Base-by-base conservation (phyloP, 2,797 vertebrate genomes). In the Diceros bicornis region DNA sequence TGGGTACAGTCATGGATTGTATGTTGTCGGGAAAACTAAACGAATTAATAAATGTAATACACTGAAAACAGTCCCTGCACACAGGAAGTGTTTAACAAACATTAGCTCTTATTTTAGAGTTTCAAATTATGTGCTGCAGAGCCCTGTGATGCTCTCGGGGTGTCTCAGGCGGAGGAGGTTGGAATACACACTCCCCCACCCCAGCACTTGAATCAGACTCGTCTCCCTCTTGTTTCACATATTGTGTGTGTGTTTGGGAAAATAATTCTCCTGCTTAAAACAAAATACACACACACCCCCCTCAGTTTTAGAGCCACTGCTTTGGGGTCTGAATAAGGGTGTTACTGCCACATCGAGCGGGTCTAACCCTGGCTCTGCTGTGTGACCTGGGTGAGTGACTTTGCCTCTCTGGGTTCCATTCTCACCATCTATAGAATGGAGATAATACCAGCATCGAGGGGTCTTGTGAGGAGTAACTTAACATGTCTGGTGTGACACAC, bases 131-230 rank as follows among this genome's bases (percentile, higher is more conserved):
- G 18, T 6, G 25, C 44, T 17, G 8, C 6, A 44, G 78, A 37
- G 27, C n/a, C 52, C 12, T 0, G 27, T 47, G 13, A 13, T 12
- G 6, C 12, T 9, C 3, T 16, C 6, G 20, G 79, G 29, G 13
- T 13, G 0, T 16, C 34, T 64, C 57, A 16, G n/a, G 14, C 0
- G 23, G 47, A 47, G 34, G 64, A 62, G 27, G 1, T 3, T 1
- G 25, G 88, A 74, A 23, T 23, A 68, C 52, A 61, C 2, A 10
- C 4, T 23, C 2, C 44, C 18, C 21, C 2, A 12, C 13, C 18
- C 62, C 20, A 57, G 50, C 29, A 27, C 34, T 59, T 21, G 32
- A 20, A 41, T 87, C 34, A 64, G 17, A 13, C 18, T 13, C 6
- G 20, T 23, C 55, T 74, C n/a, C n/a, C 79, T 90, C 77, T 41